Conservation (phyloP, 2,888 invertebrate genomes). For the Lobophora halterata region DNA sequence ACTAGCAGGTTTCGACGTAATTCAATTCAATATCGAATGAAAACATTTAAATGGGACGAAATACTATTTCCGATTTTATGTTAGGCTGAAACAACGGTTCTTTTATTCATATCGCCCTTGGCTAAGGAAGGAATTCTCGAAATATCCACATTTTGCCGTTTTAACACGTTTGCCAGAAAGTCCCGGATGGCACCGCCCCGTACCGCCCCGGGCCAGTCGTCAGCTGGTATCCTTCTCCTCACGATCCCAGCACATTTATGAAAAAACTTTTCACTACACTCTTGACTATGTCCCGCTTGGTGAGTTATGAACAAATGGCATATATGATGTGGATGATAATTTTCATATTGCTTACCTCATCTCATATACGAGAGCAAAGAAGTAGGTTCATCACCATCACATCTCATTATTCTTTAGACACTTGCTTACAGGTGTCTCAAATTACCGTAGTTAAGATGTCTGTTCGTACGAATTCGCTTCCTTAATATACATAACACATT, state of each 20-base stretch:
- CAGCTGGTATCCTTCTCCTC: conserved; percentile 64
- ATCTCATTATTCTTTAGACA: no score
- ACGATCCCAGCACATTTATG: conserved; percentile 71
- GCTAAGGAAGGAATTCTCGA: conserved; percentile 64
- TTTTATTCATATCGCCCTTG: conserved; percentile 55
- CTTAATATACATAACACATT: no score
- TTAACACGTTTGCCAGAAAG: conserved; percentile 74
- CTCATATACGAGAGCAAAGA: no score
- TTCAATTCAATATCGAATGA: no score
- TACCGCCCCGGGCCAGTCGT: conserved; percentile 66
- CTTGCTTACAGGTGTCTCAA: no score
- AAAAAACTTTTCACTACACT: conserved; percentile 73
- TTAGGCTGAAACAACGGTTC: conserved; percentile 38
- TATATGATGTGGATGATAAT: conserved; percentile 5
- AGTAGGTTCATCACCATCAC: no score
- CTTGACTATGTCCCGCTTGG: conserved; percentile 66
- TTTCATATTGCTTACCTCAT: neutral
- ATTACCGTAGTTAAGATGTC: no score
- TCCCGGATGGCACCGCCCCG: conserved; percentile 52
- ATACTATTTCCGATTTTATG: conserved; percentile 28
- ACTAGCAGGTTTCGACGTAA: no score
- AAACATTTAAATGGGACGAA: conserved; percentile 16
- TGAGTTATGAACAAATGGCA: conserved; percentile 35
- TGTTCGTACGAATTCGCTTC: no score
- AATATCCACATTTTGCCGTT: conserved; percentile 65